A percentile compares a stretch with the other conserved stretches of the same genome.
Conservation (phyloP, 2,113 vertebrate species). For the Perognathus longimembris region DNA sequence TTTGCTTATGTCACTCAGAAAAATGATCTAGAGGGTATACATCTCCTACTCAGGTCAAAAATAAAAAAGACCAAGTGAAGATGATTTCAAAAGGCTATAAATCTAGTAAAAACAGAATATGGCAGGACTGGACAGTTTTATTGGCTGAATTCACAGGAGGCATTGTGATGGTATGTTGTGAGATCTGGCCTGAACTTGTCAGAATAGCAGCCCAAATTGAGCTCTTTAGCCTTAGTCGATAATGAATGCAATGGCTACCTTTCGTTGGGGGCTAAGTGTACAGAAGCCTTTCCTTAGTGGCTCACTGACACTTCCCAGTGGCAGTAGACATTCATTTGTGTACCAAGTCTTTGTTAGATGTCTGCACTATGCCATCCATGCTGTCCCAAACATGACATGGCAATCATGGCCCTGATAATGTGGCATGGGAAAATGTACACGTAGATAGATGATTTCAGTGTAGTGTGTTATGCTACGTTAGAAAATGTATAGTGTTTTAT, state of each 20-base stretch:
- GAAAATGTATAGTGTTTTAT: not conserved
- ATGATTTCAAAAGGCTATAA: slow-evolving; percentile 1
- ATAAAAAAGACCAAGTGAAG: slow-evolving; percentile 47
- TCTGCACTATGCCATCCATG: not conserved
- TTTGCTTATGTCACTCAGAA: not conserved
- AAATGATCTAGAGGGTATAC: not conserved
- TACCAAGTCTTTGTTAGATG: not conserved
- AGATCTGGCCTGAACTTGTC: not conserved
- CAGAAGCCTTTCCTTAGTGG: not conserved
- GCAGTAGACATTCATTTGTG: not conserved
- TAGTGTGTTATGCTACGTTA: not conserved
- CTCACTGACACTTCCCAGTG: not conserved
- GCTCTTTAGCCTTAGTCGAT: not conserved
- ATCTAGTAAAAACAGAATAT: not conserved
- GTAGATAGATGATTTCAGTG: not conserved
- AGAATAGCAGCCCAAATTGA: not conserved
- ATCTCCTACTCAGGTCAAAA: not conserved
- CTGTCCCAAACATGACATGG: not conserved
- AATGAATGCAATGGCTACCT: not conserved
- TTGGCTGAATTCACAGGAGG: not conserved
- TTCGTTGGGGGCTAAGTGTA: not conserved
- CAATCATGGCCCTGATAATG: not conserved
- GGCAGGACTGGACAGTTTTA: not conserved
- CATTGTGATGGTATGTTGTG: not conserved
- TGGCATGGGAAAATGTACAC: not conserved